Base-by-base conservation (phyloP, 1,140 invertebrate genomes). In the Drosophila mayri region DNA sequence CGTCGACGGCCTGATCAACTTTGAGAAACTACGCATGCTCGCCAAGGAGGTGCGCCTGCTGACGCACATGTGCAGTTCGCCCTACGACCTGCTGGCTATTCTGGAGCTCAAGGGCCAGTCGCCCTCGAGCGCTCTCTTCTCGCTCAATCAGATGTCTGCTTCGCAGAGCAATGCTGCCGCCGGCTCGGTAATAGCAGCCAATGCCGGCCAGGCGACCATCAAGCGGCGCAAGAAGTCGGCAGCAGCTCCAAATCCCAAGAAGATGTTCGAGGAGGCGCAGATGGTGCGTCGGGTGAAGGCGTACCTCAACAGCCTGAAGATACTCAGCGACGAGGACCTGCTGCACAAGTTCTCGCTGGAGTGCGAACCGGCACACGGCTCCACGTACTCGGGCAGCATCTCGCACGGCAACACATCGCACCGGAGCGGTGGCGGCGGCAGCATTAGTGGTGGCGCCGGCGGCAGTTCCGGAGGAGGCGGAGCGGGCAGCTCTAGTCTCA, bases 191-290 rank as follows among this genome's bases (percentile, higher is more conserved):
- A 91, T 91, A 14, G 83, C 87, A 0, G 86, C 92, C 12, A 91
- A 92, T 93, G 54, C 94, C 91, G 95, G 95, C 14, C 95, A 96
- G 87, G 96, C 97, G 2, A 99, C 98, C 0, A 97, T 98, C 4
- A 98, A 98, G 90, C 93, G 97, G 81, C 94, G 98, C 52, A 98
- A 98, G 92, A 99, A 99, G 87, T 98, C 97, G 0, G 96, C 97
- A 2, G 96, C 97, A 9, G 95, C 97, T 1, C 98, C 97, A 1
- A 99, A 99, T 93, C 97, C 97, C 41, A 99, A 99, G 93, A 99
- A 99, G 93, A 99, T 99, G 98, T 99, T 98, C 93, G 98, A 99
- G 93, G 98, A 99, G 94, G 98, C 98, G 28, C 98, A 99, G 93
- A 99, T 99, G 98, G 97, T 98, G 18, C 94, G 98, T 9, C 94